phyloP scores from a whole-genome alignment of 2,888 invertebrate species.

The Tachina lurida region DNA sequence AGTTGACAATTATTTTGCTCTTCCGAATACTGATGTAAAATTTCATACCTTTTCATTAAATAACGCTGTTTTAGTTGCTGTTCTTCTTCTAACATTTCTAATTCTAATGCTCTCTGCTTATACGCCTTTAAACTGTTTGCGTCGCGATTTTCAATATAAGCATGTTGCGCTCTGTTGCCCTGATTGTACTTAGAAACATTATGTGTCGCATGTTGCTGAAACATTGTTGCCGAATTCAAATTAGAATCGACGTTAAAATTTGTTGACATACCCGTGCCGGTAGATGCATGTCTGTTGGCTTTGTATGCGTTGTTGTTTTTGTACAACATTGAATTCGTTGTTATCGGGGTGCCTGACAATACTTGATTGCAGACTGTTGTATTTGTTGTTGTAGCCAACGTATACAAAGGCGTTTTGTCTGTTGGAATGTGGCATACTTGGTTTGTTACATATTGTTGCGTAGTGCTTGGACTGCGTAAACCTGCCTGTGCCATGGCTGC shows the following conservation, averaged over 20 bases:
- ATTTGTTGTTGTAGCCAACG: slow-evolving; percentile 8
- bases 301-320: neutral
- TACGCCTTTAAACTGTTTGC: neutral
- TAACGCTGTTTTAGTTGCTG: slow-evolving; percentile 29
- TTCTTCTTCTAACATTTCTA: slow-evolving; percentile 34
- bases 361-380: neutral
- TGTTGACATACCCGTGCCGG: neutral
- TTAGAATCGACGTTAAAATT: slow-evolving; percentile 17
- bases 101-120: slow-evolving; percentile 16
- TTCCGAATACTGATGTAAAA: slow-evolving; percentile 24
- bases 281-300: neutral
- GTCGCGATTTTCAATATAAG: neutral
- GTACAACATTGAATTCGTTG: neutral
- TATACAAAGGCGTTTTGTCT: neutral
- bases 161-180: neutral
- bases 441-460: neutral
- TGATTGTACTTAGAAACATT: neutral
- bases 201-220: slow-evolving; percentile 5
- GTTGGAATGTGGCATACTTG: neutral
- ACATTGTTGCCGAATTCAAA: slow-evolving; percentile 33
- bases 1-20: neutral
- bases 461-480: neutral
- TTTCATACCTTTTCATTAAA: slow-evolving; percentile 21
- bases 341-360: neutral
- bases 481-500: neutral